Base-by-base conservation (phyloP, 2,888 invertebrate species). In the Drosophila putrida region DNA sequence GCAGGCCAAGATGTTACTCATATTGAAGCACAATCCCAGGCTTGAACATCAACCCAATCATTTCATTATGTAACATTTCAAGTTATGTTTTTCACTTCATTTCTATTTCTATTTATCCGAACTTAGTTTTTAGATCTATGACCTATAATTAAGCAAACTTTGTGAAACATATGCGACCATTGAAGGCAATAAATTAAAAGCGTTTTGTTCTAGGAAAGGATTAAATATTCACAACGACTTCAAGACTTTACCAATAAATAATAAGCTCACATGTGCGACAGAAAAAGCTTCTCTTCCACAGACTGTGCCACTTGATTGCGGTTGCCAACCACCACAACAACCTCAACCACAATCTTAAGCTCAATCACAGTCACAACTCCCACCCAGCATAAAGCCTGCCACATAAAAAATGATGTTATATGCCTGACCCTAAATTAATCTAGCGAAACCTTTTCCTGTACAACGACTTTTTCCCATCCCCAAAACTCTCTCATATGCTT, bases 391-490 rank as follows among this genome's bases (percentile, higher is more conserved):
- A 44, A 57, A 50, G 59, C n/a, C 61, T 66, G 62, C 20, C 54
- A 63, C 60, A 89, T 88, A 87, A 78, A 85, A 86, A 87, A 87
- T 82, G 59, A 88, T 86, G 75, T 79, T 85, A 90, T 90, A 90
- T 88, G 87, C 90, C 79, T 90, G 90, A 90, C 90, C 90, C 86
- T 79, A 90, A 90, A 90, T 90, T 90, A 90, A 90, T 90, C 90
- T 90, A 90, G 84, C 90, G 90, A 88, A 90, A 88, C 90, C 87
- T 83, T 83, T 78, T 59, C 63, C 70, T 61, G 67, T 46, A 44
- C 62, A 62, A 74, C 43, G 50, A 64, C 38, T 46, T 35, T 31
- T 31, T 1, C 39, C 4, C 20, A 39, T 31, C 31, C 41, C 33
- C 41, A 13, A 33, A 5, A n/a, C 9, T n/a, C 38, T 25, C 47